Percentiles rank a stretch among this genome's conserved stretches.
These are phyloP conservation scores for Atlantisia rogersi DNA, from an alignment of 2,113 vertebrate species.

Conservation along the genomic window DNA sequence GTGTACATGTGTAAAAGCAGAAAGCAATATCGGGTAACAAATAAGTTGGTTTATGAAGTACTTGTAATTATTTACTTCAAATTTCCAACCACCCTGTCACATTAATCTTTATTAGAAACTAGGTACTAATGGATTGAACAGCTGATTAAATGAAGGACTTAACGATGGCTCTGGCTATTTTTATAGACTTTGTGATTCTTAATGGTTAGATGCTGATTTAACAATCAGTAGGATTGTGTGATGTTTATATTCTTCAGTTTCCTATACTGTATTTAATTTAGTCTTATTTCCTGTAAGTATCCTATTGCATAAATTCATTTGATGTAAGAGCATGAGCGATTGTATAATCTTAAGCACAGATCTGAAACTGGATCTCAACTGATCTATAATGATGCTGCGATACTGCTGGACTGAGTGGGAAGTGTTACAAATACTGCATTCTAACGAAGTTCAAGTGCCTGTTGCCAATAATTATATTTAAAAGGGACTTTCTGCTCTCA, in stretches of 20 bases:
- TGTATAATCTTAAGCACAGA: not conserved
- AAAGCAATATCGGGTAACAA: not conserved
- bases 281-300: not conserved
- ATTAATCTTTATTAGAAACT: not conserved
- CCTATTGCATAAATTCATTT: not conserved
- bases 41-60: not conserved
- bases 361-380: not conserved
- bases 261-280: not conserved
- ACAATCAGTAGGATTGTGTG: not conserved
- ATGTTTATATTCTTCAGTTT: not conserved
- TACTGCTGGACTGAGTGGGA: not conserved
- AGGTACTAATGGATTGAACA: not conserved
- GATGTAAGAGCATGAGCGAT: not conserved
- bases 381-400: not conserved
- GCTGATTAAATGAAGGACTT: not conserved
- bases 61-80: not conserved
- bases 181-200: not conserved
- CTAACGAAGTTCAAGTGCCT: not conserved
- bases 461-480: not conserved
- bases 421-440: not conserved
- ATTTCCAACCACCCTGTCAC: not conserved
- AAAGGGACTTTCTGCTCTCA: not conserved
- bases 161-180: not conserved
- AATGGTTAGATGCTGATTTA: not conserved
- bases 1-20: not conserved